Evolutionary conservation across 2,888 invertebrate species (phyloP), one percentile per base, ranked within the genome.

Genomic region (Stenurella melanura): DNA sequence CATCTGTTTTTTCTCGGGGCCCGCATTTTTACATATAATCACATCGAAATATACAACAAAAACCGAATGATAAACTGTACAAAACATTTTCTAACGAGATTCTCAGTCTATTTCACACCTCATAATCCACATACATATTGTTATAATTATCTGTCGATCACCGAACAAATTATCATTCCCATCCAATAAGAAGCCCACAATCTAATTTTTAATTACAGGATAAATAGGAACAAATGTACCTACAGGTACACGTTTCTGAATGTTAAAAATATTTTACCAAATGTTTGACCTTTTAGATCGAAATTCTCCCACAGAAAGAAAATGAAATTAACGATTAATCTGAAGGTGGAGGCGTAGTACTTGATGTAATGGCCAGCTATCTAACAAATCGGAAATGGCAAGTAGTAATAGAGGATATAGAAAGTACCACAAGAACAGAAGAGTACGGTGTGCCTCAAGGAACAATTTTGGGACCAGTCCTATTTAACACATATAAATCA

Each of bases 121-220:
- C 64, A 81, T 78, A 79, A 81, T 78, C 67, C 70, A 78, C 75
- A 81, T 76, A 80, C 72, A 79, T 67, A 78, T 81, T 80, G 78
- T 76, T 70, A 72, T 81, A 81, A 81, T 81, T 80, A 79, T 68
- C 64, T 81, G 81, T 81, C 81, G 54, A 81, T 81, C 81, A 78
- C 42, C 6, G 1, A 42, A 26, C 17, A 21, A 54, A 17, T 54
- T 34, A 21, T 34, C 26, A 21, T 26, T 54, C 54, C 67, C 21
- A 54, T 38, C 34, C 38, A 19, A 50, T 54, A 18, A 38, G 3
- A 50, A 11, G 26, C 12, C 19, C n/a, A 54, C 50, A 26, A 54
- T 50, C 42, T 54, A 26, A 54, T 21, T 26, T n/a, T 54, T 50
- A n/a, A 67, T 67, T 54, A 67, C 19, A 26, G 11, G 15, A 67